Evolutionary conservation across 2,113 vertebrate genomes (phyloP), one percentile per base, ranked within the genome.

Genomic region (Chloropsis hardwickii): DNA sequence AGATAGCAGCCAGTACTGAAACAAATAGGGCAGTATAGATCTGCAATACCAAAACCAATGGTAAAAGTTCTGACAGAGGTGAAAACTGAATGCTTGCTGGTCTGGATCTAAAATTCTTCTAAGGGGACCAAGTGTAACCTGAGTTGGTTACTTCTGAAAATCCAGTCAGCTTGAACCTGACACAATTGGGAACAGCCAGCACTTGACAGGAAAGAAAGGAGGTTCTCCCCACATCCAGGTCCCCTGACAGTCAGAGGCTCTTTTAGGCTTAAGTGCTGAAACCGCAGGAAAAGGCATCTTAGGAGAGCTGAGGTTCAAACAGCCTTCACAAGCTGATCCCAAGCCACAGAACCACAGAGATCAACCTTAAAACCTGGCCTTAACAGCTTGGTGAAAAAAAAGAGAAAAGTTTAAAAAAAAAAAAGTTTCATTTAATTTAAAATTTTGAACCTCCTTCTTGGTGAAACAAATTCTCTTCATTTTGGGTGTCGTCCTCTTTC

Each of bases 181-280:
- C 28, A 83, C 28, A 65, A 20, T 0, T 74, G 42, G 27, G 16
- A 70, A 62, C 16, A 50, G 20, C 8, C 23, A 64, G 33, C 23
- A 29, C 24, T 66, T 33, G 24, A 28, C 0, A 58, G 50, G 1
- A 81, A 35, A 87, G 21, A 47, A 74, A 48, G 48, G 35, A 81
- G 11, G 12, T 42, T 24, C 15, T 78, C 18, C 25, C 9, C 1
- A 0, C 0, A 1, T 4, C 29, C 4, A 0, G 8, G 4, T 56
- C 19, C 31, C 67, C 29, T 53, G 44, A 19, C 7, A 69, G 19
- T 24, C 24, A 57, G 48, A 15, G 73, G 54, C 5, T 77, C 20
- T 65, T 45, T 44, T 7, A 29, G 25, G 24, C 35, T 65, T 48
- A 31, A 37, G 54, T 19, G 25, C 7, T 69, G n/a, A 53, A 60